Conservation (phyloP, 2,113 vertebrate species). For the Cephalopholis sonnerati region DNA sequence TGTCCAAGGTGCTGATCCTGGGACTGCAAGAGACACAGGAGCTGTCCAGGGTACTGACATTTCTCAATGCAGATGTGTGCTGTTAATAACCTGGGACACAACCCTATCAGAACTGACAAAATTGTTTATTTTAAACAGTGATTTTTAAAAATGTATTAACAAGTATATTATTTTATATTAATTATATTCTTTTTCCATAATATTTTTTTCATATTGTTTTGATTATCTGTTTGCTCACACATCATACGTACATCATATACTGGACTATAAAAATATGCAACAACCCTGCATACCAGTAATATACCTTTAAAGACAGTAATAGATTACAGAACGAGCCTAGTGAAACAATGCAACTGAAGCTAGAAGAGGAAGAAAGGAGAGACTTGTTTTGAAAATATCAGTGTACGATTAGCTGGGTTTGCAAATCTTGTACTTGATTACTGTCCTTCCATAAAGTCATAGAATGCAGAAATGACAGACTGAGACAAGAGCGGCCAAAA, state of each 20-base stretch:
- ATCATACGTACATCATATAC: too few relatives aligned
- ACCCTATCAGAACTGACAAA: background rate
- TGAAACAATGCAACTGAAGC: background rate
- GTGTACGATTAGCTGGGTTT: too few relatives aligned
- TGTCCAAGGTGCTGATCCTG: conserved; percentile 55
- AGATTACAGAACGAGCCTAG: background rate
- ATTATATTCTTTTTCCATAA: too few relatives aligned
- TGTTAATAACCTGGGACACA: background rate
- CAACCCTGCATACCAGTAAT: too few relatives aligned
- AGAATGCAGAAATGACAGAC: background rate
- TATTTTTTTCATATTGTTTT: too few relatives aligned
- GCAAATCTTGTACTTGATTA: background rate
- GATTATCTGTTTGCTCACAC: too few relatives aligned
- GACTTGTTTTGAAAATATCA: background rate
- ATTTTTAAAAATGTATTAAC: too few relatives aligned
- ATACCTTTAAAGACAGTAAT: background rate
- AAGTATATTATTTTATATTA: too few relatives aligned
- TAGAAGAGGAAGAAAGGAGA: background rate
- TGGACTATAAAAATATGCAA: too few relatives aligned
- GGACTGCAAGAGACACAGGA: background rate
- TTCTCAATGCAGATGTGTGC: background rate
- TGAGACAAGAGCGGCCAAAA: background rate
- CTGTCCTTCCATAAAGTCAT: background rate
- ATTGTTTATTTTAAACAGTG: background rate
- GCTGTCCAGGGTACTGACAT: background rate